A percentile compares a stretch with the other conserved stretches of the same genome.
These are phyloP conservation scores for Brenthis daphne DNA, from an alignment of 2,888 invertebrate species.

Conservation along the genomic window DNA sequence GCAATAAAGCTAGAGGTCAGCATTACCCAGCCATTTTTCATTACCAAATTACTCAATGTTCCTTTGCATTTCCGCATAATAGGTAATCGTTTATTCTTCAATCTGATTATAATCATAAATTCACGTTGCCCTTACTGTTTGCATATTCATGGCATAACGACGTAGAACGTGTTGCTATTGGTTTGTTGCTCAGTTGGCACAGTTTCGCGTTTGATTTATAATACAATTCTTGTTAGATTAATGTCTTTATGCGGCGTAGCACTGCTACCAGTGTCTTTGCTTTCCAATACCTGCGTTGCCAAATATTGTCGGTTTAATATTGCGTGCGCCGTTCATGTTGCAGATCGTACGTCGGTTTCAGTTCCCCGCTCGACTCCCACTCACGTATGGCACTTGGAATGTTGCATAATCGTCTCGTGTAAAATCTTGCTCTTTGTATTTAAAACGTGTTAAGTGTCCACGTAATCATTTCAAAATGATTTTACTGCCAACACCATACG, in stretches of 20 bases:
- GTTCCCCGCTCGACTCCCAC: slow-evolving; percentile 44
- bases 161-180: slow-evolving; percentile 66
- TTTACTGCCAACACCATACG: slow-evolving; percentile 42
- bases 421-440: slow-evolving; percentile 67
- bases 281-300: slow-evolving; percentile 69
- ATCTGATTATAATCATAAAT: slow-evolving; percentile 33
- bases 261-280: slow-evolving; percentile 63
- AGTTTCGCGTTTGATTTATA: slow-evolving; percentile 76
- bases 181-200: slow-evolving; percentile 73
- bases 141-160: slow-evolving; percentile 73
- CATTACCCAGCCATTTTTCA: slow-evolving; percentile 55
- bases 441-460: slow-evolving; percentile 63
- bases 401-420: slow-evolving; percentile 61
- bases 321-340: slow-evolving; percentile 43
- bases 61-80: slow-evolving; percentile 37
- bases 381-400: slow-evolving; percentile 54
- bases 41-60: slow-evolving; percentile 46
- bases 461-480: slow-evolving; percentile 60
- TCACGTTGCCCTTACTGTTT: slow-evolving; percentile 53
- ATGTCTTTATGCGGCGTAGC: slow-evolving; percentile 61
- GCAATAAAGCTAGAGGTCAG: slow-evolving; percentile 72
- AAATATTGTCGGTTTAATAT: slow-evolving; percentile 58
- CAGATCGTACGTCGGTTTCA: slow-evolving; percentile 42
- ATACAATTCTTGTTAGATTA: slow-evolving; percentile 77
- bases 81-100: slow-evolving; percentile 20